A percentile compares a stretch with the other conserved stretches of the same genome.
phyloP scores from a whole-genome alignment of 2,113 vertebrate species.

The Epinephelus lanceolatus region DNA sequence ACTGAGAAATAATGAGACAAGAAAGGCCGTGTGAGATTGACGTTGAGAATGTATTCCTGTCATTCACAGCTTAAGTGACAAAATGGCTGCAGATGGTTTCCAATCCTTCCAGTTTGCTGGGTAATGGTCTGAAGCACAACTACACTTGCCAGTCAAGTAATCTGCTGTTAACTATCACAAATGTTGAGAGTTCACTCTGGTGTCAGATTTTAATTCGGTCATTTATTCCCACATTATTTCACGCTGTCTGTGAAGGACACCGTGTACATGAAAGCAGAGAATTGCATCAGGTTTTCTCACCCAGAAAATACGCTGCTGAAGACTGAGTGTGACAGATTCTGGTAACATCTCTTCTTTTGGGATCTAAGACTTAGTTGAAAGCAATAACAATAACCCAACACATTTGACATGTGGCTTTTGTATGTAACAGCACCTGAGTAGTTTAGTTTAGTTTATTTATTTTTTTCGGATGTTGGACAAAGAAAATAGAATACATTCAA shows the following conservation, averaged over 20 bases:
- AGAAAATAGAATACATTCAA: too few species aligned
- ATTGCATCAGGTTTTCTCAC: background rate
- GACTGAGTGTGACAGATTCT: background rate
- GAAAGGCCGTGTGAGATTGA: background rate
- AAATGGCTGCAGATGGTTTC: constrained; percentile 47
- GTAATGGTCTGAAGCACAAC: constrained; percentile 2
- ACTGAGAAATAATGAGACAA: constrained; percentile 10
- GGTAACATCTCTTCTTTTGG: background rate
- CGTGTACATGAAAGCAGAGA: constrained; percentile 1
- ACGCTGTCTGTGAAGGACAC: constrained; percentile 30
- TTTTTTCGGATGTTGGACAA: too few species aligned
- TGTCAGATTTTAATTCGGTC: constrained; percentile 15
- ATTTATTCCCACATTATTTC: constrained; percentile 8
- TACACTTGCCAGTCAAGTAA: constrained; percentile 26
- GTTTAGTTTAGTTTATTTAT: too few species aligned
- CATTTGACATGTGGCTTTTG: background rate
- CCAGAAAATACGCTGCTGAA: background rate
- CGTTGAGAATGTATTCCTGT: constrained; percentile 10
- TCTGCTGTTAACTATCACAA: constrained; percentile 35
- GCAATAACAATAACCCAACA: background rate
- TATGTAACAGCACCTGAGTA: background rate
- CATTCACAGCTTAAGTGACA: constrained; percentile 3
- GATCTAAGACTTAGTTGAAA: background rate
- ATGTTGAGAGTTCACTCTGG: constrained; percentile 32
- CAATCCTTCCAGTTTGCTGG: constrained; percentile 37